Evolutionary conservation across 37 sponge, comb jelly and placozoan species (phyloP), one percentile per base, ranked within the genome.

Genomic region (Geodia barretti): DNA sequence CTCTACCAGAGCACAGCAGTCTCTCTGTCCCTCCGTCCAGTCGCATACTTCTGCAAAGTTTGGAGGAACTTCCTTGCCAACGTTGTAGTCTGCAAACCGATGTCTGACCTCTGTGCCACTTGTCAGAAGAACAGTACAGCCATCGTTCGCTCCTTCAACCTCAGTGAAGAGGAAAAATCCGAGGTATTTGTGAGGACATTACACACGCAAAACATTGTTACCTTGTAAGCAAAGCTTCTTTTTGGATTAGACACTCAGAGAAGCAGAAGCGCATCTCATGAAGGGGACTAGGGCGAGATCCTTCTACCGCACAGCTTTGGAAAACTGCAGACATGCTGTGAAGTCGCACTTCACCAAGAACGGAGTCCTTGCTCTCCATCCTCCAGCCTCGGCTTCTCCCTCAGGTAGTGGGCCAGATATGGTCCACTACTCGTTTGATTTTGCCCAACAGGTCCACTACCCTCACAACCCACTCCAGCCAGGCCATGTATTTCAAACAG

Each of bases 351-450:
- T 47, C 54, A 47, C 54, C 54, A 47, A 47, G 14, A 47, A 47
- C 14, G 54, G 14, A 47, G 54, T 47, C 54, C 54, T 47, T 14
- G 14, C 54, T 47, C 11, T 47, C 54, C 54, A 7, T 47, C 11
- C 11, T 17, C 54, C 54, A 17, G 54, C 11, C 14, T 47, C 54
- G 14, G 54, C 54, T 47, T 14, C 14, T 47, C 54, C 54, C 54
- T 47, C 14, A 14, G 54, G 54, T 47, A 47, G 54, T 47, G 54
- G 54, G 5, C 67, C 67, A 8, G 31, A n/a, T 8, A 65, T 17
- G 24, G 24, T 29, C 7, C 67, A 65, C 67, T 65, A 65, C 67
- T 30, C 31, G 21, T 65, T 65, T 65, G 67, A 65, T 65, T 65
- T 65, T 65, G 67, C 67, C 5, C 67, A 65, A 29, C 67, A 47